phyloP scores from a whole-genome alignment of 2,888 invertebrate species.

The Apamea crenata region DNA sequence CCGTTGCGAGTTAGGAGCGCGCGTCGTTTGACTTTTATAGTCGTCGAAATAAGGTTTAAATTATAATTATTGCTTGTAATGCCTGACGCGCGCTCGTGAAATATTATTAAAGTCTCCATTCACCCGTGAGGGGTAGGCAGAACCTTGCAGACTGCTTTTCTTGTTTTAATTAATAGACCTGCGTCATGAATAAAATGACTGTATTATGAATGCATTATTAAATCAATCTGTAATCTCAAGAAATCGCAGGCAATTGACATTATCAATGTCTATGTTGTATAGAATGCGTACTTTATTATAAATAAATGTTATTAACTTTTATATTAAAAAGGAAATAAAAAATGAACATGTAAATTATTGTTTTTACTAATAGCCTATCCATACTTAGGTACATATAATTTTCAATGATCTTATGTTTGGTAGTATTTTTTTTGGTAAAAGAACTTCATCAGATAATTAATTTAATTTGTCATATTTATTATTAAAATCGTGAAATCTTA shows the following conservation, averaged over 20 bases:
- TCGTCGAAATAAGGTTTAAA: not conserved
- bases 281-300: not conserved
- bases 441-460: not conserved
- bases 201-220: not conserved
- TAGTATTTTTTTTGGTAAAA: not conserved
- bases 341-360: not conserved
- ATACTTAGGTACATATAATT: slow-evolving; percentile 3
- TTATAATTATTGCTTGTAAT: not conserved
- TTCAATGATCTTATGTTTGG: not conserved
- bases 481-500: not conserved
- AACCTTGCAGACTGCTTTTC: not conserved
- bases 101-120: not conserved
- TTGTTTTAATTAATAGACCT: not conserved
- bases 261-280: slow-evolving; percentile 10
- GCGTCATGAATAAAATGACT: slow-evolving; percentile 7
- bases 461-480: not conserved
- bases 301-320: slow-evolving; percentile 20
- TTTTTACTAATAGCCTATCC: slow-evolving; percentile 34
- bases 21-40: not conserved
- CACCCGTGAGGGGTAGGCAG: not conserved
- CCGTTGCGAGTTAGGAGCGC: not conserved
- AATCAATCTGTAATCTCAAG: slow-evolving; percentile 5
- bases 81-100: not conserved
- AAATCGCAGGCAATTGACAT: not conserved
- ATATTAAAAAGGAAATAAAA: slow-evolving; percentile 32